phyloP scores from a whole-genome alignment of 92 coral and sea anemone genomes.

The Plumapathes pennacea region DNA sequence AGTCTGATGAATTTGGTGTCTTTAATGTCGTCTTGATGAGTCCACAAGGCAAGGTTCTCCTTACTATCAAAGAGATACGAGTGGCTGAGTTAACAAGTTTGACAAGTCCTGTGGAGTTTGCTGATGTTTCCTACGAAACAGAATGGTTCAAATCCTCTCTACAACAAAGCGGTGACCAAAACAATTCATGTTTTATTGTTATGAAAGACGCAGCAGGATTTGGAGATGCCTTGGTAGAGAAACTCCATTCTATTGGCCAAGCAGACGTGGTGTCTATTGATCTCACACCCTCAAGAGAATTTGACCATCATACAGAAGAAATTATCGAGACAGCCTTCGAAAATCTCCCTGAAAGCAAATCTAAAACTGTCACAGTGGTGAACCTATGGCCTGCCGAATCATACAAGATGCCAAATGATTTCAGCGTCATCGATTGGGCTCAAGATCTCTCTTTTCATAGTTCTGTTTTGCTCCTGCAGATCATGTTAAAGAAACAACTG shows the following conservation, averaged over 20 bases:
- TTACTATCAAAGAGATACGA: conserved; percentile 45
- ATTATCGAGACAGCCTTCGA: background rate
- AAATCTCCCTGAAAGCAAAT: background rate
- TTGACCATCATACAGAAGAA: background rate
- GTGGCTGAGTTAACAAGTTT: conserved; percentile 43
- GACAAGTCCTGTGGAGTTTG: conserved; percentile 5
- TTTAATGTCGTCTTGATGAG: conserved; percentile 52
- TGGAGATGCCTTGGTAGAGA: conserved; percentile 2
- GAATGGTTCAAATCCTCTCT: conserved; percentile 43
- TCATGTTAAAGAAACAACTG: conserved; percentile 16
- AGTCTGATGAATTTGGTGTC: conserved; percentile 4
- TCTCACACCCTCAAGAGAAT: background rate
- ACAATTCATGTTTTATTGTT: conserved; percentile 5
- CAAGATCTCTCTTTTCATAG: conserved; percentile 44
- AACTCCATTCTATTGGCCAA: background rate
- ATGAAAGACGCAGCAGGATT: conserved; percentile 17
- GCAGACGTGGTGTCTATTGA: conserved; percentile 22
- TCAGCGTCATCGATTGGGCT: conserved; percentile 15
- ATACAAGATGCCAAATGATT: conserved; percentile 2
- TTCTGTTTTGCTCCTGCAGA: conserved; percentile 29
- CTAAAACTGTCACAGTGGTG: conserved; percentile 33
- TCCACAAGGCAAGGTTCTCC: conserved; percentile 33
- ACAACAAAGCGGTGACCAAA: background rate
- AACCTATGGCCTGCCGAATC: conserved; percentile 58
- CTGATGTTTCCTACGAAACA: conserved; percentile 39